These are phyloP conservation scores for Rhagoletis zephyria DNA, from an alignment of 1,140 invertebrate species.

Conservation along the genomic window DNA sequence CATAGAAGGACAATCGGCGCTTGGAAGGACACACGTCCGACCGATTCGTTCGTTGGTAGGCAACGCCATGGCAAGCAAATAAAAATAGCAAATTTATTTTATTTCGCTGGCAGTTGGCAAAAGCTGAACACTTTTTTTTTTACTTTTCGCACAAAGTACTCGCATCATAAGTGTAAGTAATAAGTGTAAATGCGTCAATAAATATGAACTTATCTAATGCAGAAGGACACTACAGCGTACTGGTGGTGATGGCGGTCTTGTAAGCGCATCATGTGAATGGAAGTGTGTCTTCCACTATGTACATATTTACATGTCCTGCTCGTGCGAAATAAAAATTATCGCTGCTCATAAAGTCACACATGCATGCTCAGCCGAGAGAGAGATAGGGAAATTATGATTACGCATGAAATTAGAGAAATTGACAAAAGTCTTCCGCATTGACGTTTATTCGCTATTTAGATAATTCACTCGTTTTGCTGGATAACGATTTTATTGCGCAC, in stretches of 20 bases:
- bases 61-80: constrained; percentile 33
- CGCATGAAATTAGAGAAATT: constrained; percentile 40
- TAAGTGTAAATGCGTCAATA: constrained; percentile 52
- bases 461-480: not conserved
- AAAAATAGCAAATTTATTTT: constrained; percentile 52
- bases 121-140: not conserved
- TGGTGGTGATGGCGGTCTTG: not conserved
- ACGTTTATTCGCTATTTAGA: constrained; percentile 25
- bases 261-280: not conserved
- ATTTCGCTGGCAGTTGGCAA: constrained; percentile 3
- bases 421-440: not conserved
- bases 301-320: not conserved
- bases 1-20: too few relatives aligned
- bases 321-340: constrained; percentile 48
- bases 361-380: not conserved
- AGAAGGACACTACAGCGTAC: not conserved
- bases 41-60: not conserved
- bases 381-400: constrained; percentile 44
- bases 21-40: not conserved
- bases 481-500: not conserved
- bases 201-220: constrained; percentile 50
- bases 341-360: constrained; percentile 15
- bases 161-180: not conserved
- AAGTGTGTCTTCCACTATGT: too few relatives aligned
- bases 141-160: not conserved